Conservation (phyloP, 2,797 vertebrate genomes). For the Pachyuromys duprasi region DNA sequence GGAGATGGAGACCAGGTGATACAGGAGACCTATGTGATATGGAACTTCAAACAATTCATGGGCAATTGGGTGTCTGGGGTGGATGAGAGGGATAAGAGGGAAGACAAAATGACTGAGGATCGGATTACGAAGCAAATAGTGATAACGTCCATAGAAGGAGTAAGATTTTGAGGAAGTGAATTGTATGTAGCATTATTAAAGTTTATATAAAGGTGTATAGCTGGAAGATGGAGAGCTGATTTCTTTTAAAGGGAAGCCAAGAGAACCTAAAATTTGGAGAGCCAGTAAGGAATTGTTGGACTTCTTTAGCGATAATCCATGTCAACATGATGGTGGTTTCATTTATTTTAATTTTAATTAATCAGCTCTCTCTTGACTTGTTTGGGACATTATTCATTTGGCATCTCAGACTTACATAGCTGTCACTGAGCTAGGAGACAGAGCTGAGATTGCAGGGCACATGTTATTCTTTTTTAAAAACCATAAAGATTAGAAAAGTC, state of each 20-base stretch:
- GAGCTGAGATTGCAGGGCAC: background rate
- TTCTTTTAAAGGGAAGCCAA: background rate
- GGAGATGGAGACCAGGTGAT: background rate
- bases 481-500: background rate
- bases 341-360: constrained; percentile 13
- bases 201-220: background rate
- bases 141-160: background rate
- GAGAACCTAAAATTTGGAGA: background rate
- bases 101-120: background rate
- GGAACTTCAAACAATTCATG: background rate
- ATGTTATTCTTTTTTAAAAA: background rate
- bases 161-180: background rate
- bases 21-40: background rate
- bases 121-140: background rate
- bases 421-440: background rate
- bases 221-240: background rate
- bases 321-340: background rate
- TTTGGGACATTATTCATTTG: background rate
- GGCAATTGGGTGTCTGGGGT: background rate
- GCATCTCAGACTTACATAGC: background rate
- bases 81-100: too few species aligned
- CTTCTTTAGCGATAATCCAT: background rate
- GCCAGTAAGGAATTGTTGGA: background rate
- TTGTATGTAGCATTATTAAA: background rate
- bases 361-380: background rate